These are phyloP conservation scores for Chelonus insularis DNA, from an alignment of 1,140 invertebrate genomes.

Conservation along the genomic window DNA sequence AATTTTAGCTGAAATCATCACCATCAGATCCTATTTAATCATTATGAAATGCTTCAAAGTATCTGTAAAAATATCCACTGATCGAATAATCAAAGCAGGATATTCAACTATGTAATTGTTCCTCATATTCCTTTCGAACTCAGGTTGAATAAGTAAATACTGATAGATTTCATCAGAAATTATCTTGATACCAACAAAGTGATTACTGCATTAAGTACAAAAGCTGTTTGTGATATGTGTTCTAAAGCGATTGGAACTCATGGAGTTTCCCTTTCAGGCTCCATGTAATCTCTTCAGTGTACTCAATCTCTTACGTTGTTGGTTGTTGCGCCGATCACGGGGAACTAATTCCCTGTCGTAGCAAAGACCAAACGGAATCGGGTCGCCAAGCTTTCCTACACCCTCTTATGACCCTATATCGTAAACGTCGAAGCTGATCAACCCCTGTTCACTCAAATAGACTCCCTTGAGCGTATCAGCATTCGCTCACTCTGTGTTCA, in stretches of 20 bases:
- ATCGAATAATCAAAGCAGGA: no score
- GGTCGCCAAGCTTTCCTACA: constrained; percentile 10
- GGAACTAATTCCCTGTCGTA: constrained; percentile 23
- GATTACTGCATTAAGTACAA: background rate
- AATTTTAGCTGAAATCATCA: no score
- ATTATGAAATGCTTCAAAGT: no score
- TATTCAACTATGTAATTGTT: no score
- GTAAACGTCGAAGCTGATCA: constrained; percentile 23
- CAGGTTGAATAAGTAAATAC: no score
- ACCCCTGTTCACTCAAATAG: constrained; percentile 12
- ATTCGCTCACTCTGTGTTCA: constrained; percentile 1
- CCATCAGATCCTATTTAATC: no score
- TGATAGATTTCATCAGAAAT: no score
- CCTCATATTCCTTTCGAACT: no score
- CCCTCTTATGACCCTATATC: constrained; percentile 1
- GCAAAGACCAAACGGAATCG: constrained; percentile 28
- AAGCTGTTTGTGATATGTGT: background rate
- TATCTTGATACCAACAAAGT: no score
- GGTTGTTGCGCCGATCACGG: constrained; percentile 17
- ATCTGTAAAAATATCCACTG: no score
- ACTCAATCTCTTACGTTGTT: constrained; percentile 20
- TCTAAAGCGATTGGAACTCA: background rate
- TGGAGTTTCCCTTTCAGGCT: background rate
- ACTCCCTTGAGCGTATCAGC: constrained; percentile 12
- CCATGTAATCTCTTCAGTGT: constrained; percentile 19